Evolutionary conservation across 2,888 invertebrate genomes (phyloP), one percentile per base, ranked within the genome.

Genomic region (Pterostichus niger): DNA sequence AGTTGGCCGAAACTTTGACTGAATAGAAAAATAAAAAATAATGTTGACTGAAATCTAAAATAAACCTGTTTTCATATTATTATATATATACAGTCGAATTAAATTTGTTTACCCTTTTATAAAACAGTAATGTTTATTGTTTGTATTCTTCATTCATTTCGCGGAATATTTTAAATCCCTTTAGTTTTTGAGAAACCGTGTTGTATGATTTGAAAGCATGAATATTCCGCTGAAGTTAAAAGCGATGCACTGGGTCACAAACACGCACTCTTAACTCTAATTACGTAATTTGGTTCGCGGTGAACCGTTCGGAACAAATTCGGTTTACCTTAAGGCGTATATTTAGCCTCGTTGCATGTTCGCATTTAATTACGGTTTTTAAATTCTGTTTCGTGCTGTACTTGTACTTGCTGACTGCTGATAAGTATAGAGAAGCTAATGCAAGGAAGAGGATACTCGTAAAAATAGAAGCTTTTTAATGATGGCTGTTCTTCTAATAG

Each of bases 311-410:
- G 31, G 64, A 64, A 64, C 64, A 75, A 24, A 75, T 75, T 49
- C n/a, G 13, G 13, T 17, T 49, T 54, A 49, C 31, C 31, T 13
- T 49, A 33, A 75, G 54, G 54, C 49, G 31, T 54, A 64, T 64
- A 52, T 49, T 75, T 54, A 75, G 33, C 31, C 33, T 24, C 52
- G 46, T 54, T 52, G 46, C 54, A 75, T 75, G 54, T 54, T 75
- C 54, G n/a, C 75, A 24, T 75, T 49, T 49, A 75, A 75, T 75
- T 75, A 75, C 46, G 33, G 49, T 52, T 75, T 75, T 49, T 49
- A 52, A 49, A 49, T 75, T 75, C 75, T 13, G 46, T 49, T 49
- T 75, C 75, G 75, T 49, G 75, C 52, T 11, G 24, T 33, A 64
- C 35, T 35, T 11, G 24, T 33, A 64, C 35, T 35, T 35, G 40